phyloP scores from a whole-genome alignment of 2,797 vertebrate species.

The Pampus argenteus region DNA sequence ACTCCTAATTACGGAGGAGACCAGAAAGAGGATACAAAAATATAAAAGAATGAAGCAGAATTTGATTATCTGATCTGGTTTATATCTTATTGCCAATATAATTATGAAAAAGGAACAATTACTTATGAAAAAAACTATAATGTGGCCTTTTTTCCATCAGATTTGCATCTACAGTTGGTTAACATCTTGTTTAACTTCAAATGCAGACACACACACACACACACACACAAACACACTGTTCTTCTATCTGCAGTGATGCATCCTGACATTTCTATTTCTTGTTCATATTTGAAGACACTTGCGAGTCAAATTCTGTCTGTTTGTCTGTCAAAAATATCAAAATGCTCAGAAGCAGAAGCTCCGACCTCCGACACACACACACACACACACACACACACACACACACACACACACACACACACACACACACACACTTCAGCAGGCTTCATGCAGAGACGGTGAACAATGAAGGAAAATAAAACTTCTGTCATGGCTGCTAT shows the following conservation, averaged over 20 bases:
- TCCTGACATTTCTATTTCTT: slow-evolving; percentile 24
- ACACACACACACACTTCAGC: not conserved
- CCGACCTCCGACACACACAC: slow-evolving; percentile 46
- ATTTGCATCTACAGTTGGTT: no score
- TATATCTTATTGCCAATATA: no score
- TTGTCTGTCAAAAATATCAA: slow-evolving; percentile 22
- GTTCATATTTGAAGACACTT: slow-evolving; percentile 21
- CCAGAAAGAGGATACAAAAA: slow-evolving; percentile 27
- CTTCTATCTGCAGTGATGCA: not conserved
- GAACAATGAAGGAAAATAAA: slow-evolving; percentile 23
- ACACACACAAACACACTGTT: no score
- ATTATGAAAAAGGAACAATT: no score
- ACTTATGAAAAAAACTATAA: no score
- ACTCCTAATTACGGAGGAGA: slow-evolving; percentile 7
- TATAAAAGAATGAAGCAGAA: not conserved
- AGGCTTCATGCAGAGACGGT: not conserved
- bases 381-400: slow-evolving; percentile 18
- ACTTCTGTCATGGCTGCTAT: slow-evolving; percentile 28
- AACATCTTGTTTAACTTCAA: no score
- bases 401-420: slow-evolving; percentile 7
- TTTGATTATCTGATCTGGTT: no score
- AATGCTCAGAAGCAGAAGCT: slow-evolving; percentile 39
- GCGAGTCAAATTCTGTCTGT: not conserved
- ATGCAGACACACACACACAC: not conserved
- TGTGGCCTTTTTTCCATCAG: no score